Conservation (phyloP, 2,797 vertebrate genomes). For the Xenopus petersii region DNA sequence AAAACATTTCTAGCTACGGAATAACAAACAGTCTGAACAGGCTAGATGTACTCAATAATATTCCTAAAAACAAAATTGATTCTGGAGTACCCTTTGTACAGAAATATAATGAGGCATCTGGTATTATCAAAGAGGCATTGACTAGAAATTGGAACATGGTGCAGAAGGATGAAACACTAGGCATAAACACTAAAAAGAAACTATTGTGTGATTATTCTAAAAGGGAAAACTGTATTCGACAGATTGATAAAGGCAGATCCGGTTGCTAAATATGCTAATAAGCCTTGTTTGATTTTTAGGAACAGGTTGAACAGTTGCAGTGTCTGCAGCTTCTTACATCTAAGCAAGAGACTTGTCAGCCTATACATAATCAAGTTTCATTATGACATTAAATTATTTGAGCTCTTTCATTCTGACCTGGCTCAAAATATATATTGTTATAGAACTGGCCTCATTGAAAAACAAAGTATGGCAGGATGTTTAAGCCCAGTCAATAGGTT, state of each 20-base stretch:
- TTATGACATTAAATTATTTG: no score
- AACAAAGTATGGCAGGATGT: no score
- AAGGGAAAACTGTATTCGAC: background rate
- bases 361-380: no score
- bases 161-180: background rate
- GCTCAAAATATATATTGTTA: no score
- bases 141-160: background rate
- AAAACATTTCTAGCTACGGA: background rate
- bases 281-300: background rate
- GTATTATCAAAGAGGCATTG: slow-evolving; percentile 1
- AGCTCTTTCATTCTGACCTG: no score
- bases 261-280: background rate
- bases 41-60: background rate
- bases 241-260: background rate
- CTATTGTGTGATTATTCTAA: background rate
- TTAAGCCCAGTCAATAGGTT: no score
- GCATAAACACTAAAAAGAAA: slow-evolving; percentile 1
- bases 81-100: background rate
- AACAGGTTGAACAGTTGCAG: background rate
- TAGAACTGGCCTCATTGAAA: no score
- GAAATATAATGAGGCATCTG: slow-evolving; percentile 2
- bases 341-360: no score
- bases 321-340: background rate
- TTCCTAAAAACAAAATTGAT: slow-evolving; percentile 3
- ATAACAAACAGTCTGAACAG: background rate